Percentiles rank a stretch among this genome's conserved stretches.
Conservation (phyloP, 2,113 vertebrate species). For the Mesitornis unicolor region DNA sequence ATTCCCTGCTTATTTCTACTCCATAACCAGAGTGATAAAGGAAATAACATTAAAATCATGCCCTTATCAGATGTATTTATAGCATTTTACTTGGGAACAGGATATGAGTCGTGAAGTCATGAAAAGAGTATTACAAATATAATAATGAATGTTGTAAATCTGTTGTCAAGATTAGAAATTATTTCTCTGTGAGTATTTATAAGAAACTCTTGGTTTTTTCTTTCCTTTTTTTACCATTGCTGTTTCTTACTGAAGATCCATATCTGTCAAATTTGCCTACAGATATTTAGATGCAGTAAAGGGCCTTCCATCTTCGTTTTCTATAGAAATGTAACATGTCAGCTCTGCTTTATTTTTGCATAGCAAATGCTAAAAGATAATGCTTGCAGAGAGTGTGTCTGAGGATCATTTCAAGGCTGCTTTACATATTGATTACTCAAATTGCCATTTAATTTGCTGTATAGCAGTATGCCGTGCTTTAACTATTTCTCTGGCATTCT, state of each 20-base stretch:
- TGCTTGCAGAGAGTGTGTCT: not conserved
- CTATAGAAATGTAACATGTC: not conserved
- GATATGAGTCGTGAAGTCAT: not conserved
- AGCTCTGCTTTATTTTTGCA: not conserved
- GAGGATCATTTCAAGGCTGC: conserved; percentile 24
- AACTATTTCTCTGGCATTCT: conserved; percentile 61
- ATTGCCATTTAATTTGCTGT: conserved; percentile 74
- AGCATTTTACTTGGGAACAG: conserved; percentile 14
- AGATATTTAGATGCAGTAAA: not conserved
- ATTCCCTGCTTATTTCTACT: not conserved
- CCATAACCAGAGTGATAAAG: not conserved
- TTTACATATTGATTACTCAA: conserved; percentile 75
- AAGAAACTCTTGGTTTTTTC: not conserved
- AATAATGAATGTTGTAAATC: conserved; percentile 32
- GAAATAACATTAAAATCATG: not conserved
- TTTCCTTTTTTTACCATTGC: not conserved
- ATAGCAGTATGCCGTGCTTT: conserved; percentile 58
- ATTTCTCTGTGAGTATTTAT: not conserved
- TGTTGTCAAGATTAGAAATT: not conserved
- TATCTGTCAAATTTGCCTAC: not conserved
- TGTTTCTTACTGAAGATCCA: not conserved
- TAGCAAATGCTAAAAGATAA: conserved; percentile 23
- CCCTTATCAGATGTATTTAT: conserved; percentile 23
- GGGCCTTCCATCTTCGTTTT: not conserved
- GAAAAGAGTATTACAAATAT: not conserved